phyloP scores from a whole-genome alignment of 2,888 invertebrate genomes.

The Lingula anatina region DNA sequence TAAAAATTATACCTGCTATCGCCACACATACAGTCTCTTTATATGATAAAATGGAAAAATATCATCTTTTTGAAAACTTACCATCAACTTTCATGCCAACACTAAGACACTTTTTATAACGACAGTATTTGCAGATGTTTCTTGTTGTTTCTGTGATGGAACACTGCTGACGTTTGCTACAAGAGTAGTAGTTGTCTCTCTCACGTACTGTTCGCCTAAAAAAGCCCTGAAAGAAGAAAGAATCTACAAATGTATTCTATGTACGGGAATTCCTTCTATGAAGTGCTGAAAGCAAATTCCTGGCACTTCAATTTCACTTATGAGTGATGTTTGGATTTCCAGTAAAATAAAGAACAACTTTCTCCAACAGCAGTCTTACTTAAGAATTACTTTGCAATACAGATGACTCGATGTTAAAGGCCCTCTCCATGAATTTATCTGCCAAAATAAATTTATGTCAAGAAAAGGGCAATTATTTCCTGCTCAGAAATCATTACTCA shows the following conservation, averaged over 20 bases:
- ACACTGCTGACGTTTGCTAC: constrained; percentile 37
- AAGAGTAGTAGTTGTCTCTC: constrained; percentile 37
- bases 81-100: constrained; percentile 50
- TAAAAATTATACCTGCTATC: neutral
- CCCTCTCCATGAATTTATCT: too few relatives aligned
- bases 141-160: constrained; percentile 41
- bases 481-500: too few relatives aligned
- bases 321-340: too few relatives aligned
- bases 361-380: too few relatives aligned
- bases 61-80: too few relatives aligned
- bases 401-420: too few relatives aligned
- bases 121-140: constrained; percentile 48
- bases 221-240: constrained; percentile 37
- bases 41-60: neutral
- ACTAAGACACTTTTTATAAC: constrained; percentile 44
- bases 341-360: too few relatives aligned
- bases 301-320: neutral
- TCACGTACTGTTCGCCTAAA: constrained; percentile 49
- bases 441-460: too few relatives aligned
- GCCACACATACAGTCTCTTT: neutral
- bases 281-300: neutral
- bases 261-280: neutral
- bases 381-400: too few relatives aligned
- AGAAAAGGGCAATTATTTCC: too few relatives aligned
- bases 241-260: neutral